These are phyloP conservation scores for Volucella inflata DNA, from an alignment of 2,888 invertebrate species.

Conservation along the genomic window DNA sequence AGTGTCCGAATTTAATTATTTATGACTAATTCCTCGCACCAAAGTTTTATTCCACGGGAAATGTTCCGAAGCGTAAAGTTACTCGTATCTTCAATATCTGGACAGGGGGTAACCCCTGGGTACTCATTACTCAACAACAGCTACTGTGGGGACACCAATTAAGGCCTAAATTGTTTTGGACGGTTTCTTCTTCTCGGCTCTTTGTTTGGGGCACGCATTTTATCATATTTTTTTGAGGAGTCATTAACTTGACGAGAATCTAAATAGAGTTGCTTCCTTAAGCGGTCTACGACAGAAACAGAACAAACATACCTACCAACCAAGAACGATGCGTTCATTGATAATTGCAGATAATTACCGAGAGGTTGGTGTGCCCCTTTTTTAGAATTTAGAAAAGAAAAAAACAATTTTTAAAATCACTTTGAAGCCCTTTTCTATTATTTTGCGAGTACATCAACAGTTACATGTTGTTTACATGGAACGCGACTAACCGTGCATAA, in stretches of 20 bases:
- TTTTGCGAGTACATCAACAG: neutral
- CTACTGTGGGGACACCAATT: conserved; percentile 37
- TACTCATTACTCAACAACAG: neutral
- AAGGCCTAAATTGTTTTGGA: conserved; percentile 32
- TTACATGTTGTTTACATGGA: neutral
- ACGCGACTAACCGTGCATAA: conserved; percentile 12
- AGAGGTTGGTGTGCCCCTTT: neutral
- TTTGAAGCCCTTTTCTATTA: conserved; percentile 23
- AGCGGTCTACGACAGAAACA: conserved; percentile 9
- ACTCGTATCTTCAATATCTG: conserved; percentile 33
- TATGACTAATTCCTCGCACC: conserved; percentile 55
- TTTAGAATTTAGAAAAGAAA: neutral
- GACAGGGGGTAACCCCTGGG: neutral
- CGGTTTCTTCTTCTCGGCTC: conserved; percentile 8
- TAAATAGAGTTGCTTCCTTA: conserved; percentile 37
- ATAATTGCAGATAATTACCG: conserved; percentile 37
- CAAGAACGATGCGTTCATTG: conserved; percentile 8
- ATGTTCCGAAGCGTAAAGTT: conserved; percentile 57
- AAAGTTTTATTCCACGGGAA: conserved; percentile 36
- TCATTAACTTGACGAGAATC: conserved; percentile 47
- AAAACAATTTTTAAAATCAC: neutral
- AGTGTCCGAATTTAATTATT: conserved; percentile 40
- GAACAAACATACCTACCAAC: neutral
- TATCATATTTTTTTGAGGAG: neutral
- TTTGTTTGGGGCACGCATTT: conserved; percentile 22